These are phyloP conservation scores for Thysanoteuthis rhombus DNA, from an alignment of 2,888 invertebrate genomes.

Conservation along the genomic window DNA sequence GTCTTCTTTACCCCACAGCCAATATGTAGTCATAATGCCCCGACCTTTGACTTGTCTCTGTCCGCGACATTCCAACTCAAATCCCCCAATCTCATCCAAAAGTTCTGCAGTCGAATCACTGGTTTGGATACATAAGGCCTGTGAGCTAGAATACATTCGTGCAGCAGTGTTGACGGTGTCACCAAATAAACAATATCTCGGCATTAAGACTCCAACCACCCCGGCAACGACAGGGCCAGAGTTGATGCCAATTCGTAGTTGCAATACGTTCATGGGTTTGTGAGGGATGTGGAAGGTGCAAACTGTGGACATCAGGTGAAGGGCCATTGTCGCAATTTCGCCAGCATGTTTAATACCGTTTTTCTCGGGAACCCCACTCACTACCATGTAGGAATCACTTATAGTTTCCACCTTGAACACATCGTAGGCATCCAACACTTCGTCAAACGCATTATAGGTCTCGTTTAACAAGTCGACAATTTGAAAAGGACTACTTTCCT, in stretches of 20 bases:
- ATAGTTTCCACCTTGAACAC: slow-evolving; percentile 58
- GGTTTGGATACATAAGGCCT: slow-evolving; percentile 47
- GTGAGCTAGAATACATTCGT: slow-evolving; percentile 48
- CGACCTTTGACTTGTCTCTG: slow-evolving; percentile 43
- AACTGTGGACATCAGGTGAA: slow-evolving; percentile 48
- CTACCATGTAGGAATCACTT: slow-evolving; percentile 54
- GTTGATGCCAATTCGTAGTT: slow-evolving; percentile 50
- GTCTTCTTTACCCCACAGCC: slow-evolving; percentile 65
- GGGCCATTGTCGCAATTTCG: slow-evolving; percentile 50
- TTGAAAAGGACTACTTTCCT: slow-evolving; percentile 52
- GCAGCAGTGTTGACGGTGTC: slow-evolving; percentile 50
- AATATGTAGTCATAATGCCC: slow-evolving; percentile 59
- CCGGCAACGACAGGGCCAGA: slow-evolving; percentile 46
- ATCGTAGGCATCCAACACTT: slow-evolving; percentile 53
- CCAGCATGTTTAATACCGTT: slow-evolving; percentile 51
- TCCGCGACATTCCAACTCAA: slow-evolving; percentile 46
- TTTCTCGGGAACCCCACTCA: slow-evolving; percentile 51
- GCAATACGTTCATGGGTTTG: slow-evolving; percentile 40
- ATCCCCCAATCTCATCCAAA: slow-evolving; percentile 44
- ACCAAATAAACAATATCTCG: slow-evolving; percentile 50
- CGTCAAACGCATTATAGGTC: slow-evolving; percentile 58
- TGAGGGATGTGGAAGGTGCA: slow-evolving; percentile 47
- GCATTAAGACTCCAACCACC: slow-evolving; percentile 50
- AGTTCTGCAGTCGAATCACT: slow-evolving; percentile 45
- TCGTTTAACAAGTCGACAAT: slow-evolving; percentile 57